phyloP scores from a whole-genome alignment of 2,888 invertebrate genomes.

The Drosophila longiperda region DNA sequence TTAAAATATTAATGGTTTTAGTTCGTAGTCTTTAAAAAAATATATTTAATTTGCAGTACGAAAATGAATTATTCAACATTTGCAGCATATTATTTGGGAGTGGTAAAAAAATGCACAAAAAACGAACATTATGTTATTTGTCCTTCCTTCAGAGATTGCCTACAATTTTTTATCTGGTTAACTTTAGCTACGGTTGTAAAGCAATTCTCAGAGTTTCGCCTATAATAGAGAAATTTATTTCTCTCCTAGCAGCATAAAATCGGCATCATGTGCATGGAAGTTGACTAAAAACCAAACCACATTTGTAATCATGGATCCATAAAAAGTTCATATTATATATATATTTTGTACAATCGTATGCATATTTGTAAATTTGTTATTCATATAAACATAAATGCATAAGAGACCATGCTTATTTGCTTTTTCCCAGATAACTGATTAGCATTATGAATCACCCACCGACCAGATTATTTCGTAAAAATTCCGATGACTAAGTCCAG shows the following conservation, averaged over 20 bases:
- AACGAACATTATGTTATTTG: neutral
- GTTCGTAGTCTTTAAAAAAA: slow-evolving; percentile 21
- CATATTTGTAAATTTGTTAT: neutral
- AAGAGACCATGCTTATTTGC: neutral
- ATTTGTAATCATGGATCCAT: neutral
- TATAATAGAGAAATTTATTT: neutral
- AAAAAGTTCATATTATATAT: neutral
- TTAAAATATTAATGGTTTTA: slow-evolving; percentile 29
- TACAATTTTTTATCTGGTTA: neutral
- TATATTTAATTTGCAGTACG: slow-evolving; percentile 28
- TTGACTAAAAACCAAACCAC: neutral
- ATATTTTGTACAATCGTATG: neutral
- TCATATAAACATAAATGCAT: neutral
- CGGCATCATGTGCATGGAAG: neutral
- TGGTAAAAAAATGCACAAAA: neutral
- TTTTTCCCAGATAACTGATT: neutral
- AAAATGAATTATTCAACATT: slow-evolving; percentile 10
- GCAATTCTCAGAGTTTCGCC: neutral
- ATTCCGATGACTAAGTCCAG: neutral
- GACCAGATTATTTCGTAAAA: slow-evolving; percentile 2
- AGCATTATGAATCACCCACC: slow-evolving; percentile 3
- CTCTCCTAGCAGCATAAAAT: neutral
- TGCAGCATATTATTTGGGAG: neutral
- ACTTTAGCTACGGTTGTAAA: neutral
- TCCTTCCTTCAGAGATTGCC: neutral